Percentiles rank a stretch among this genome's conserved stretches.
Evolutionary conservation across 37 sponge, comb jelly and placozoan species (phyloP).

Genomic region (Sycon ciliatum): DNA sequence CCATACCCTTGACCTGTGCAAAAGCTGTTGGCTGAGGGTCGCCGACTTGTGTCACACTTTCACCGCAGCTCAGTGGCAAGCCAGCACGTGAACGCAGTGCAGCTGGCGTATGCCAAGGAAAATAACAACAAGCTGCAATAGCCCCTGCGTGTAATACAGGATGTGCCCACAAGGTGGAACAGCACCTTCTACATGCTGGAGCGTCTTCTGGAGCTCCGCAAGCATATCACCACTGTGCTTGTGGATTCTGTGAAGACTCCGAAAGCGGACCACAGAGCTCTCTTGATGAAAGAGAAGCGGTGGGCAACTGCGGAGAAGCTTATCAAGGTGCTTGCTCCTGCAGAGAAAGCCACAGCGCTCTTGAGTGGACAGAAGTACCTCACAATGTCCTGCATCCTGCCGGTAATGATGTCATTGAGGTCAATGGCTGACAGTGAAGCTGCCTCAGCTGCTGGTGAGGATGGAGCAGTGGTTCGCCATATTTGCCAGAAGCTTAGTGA

Average conservation of each 20-base stretch:
- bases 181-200: too few relatives aligned
- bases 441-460: too few relatives aligned
- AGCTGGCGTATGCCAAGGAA: too few relatives aligned
- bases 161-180: not conserved
- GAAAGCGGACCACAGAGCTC: constrained; percentile 1
- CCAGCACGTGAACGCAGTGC: not conserved
- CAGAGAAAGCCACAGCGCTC: constrained; percentile 10
- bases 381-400: not conserved
- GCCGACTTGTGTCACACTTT: not conserved
- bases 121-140: too few relatives aligned
- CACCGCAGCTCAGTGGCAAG: not conserved
- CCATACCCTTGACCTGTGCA: not conserved
- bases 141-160: not conserved
- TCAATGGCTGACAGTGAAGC: too few relatives aligned
- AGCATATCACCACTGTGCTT: not conserved
- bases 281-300: not conserved
- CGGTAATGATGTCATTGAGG: not conserved
- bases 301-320: not conserved
- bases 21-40: not conserved
- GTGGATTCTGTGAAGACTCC: not conserved
- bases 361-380: constrained; percentile 3
- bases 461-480: too few relatives aligned
- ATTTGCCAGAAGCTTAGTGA: too few relatives aligned
- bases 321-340: not conserved
- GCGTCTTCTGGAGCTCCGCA: too few relatives aligned